Base-by-base conservation (phyloP, 2,888 invertebrate species). In the Ptychoptera contaminata region DNA sequence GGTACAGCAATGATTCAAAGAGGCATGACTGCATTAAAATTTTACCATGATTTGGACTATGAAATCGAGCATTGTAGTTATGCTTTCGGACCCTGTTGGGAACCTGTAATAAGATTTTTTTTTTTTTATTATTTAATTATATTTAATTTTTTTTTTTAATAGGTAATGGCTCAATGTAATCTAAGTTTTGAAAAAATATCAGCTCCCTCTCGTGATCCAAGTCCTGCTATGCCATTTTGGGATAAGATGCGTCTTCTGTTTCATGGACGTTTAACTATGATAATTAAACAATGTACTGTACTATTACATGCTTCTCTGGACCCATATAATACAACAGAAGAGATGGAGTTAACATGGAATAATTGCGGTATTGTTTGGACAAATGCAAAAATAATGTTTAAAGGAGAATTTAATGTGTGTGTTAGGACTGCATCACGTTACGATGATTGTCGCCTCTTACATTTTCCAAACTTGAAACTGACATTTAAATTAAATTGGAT, bases 41-140 rank as follows among this genome's bases (percentile, higher is more conserved):
- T 91, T 70, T 98, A 93, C 68, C 93, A 98, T 67, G 97, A 98
- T 65, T 76, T 98, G 46, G 92, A 91, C 64, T 91, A 91, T 69
- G 92, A 93, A 62, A 78, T 92, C 55, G 81, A 85, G 43, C 80
- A 82, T 52, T 87, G 79, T 59, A 83, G 84, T 58, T 87, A 93
- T 61, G 93, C 96, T 0, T 97, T 98, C 60, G 98, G 98, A 0
- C 94, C 97, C 0, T 97, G 97, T 63, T 98, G 98, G 98, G 98
- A 98, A 59, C 96, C 98, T 0, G 91, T 65, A 23, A 23, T 23
- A 23, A 88, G 87, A 59, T 67, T 86, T 10, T 77, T 82, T 77
- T 52, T 62, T 67, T 60, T 42, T 40, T 42, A 43, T 38, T 6
- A 23, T 16, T 37, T 15, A 10, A 32, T 15, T 38, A 30, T 44